Evolutionary conservation across 2,797 vertebrate species (phyloP), one percentile per base, ranked within the genome.

Genomic region (Monodelphis domestica): DNA sequence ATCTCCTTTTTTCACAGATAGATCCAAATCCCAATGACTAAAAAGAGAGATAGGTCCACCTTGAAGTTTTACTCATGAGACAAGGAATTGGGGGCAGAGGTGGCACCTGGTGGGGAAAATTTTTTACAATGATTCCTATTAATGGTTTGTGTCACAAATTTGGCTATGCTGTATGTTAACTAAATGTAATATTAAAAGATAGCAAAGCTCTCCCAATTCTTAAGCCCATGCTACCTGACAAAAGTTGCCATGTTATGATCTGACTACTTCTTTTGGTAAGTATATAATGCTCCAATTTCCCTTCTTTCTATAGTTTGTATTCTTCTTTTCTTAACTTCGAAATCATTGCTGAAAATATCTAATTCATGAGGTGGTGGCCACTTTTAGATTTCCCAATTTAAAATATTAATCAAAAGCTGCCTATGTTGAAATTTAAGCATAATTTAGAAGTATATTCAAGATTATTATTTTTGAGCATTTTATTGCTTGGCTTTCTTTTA

Each of bases 161-260:
- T 54, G 96, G 94, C 95, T 95, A 95, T 89, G 88, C 28, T 93
- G 87, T 51, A 56, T 93, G 95, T 94, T 63, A 97, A 96, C 38
- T 94, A 93, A 95, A 96, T 91, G 90, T 54, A 56, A 33, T 90
- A 88, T n/a, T 94, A 51, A 91, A 88, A 90, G 97, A 97, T 97
- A 97, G 96, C 93, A 87, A 91, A 91, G 93, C 92, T 97, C 92
- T 97, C 96, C 92, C 97, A 78, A 97, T 92, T 95, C 38, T 95
- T 90, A 24, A 59, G 63, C 91, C 78, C 90, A 87, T 94, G 92
- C 93, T 93, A 91, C 78, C 94, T 97, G 96, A 93, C 91, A 95
- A 90, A 91, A 92, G 59, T 56, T 53, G 90, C 93, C 93, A 91
- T 95, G 91, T 90, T 88, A 91, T 78, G 87, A 95, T 93, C 38